Evolutionary conservation across 2,888 invertebrate genomes (phyloP).

Genomic region (Drosophila limbata): DNA sequence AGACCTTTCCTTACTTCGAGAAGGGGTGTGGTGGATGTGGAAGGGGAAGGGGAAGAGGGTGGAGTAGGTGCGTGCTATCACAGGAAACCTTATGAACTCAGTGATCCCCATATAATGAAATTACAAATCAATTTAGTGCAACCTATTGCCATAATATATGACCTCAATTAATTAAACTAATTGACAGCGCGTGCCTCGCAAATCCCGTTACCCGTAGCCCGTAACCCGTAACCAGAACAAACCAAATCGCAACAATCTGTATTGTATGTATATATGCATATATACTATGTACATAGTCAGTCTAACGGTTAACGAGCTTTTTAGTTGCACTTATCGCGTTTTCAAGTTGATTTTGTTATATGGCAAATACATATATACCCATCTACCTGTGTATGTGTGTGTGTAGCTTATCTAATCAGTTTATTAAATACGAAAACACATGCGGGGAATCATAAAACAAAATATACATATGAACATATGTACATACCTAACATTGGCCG

Average conservation of each 20-base stretch:
- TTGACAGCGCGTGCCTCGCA: constrained; percentile 59
- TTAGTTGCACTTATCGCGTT: constrained; percentile 59
- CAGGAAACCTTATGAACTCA: constrained; percentile 44
- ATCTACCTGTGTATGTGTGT: constrained; percentile 5
- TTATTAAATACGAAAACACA: constrained; percentile 72
- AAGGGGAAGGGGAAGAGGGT: background rate
- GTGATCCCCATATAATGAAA: constrained; percentile 31
- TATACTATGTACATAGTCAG: constrained; percentile 16
- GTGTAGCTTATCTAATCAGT: constrained; percentile 72
- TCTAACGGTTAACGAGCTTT: constrained; percentile 41
- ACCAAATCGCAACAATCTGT: constrained; percentile 39
- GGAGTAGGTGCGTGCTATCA: constrained; percentile 36
- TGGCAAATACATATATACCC: constrained; percentile 20
- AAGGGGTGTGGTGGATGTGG: background rate
- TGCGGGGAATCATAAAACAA: constrained; percentile 68
- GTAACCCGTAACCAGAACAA: constrained; percentile 5
- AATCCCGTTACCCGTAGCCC: constrained; percentile 18
- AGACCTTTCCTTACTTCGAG: constrained; percentile 16
- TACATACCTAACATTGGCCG: constrained; percentile 25
- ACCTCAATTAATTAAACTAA: constrained; percentile 75
- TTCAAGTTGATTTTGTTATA: constrained; percentile 60
- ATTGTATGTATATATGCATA: background rate
- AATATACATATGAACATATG: constrained; percentile 30
- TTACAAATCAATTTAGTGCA: constrained; percentile 63
- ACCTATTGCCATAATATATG: constrained; percentile 66